Base-by-base conservation (phyloP, 1,140 invertebrate genomes). In the Zophobas atratus region DNA sequence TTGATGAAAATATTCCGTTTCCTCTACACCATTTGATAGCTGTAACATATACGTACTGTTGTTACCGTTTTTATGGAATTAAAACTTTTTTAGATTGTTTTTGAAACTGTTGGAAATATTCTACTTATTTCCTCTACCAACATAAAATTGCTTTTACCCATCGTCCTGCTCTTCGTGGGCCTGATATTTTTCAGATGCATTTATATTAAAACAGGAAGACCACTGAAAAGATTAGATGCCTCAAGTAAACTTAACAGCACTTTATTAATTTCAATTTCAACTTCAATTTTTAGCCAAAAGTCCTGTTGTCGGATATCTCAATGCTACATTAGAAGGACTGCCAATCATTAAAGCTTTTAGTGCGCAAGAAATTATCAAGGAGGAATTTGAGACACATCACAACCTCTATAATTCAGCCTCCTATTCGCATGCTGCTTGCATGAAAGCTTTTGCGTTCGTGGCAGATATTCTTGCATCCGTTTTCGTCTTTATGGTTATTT, bases 351-450 rank as follows among this genome's bases (percentile, higher is more conserved):
- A 96, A 75, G 95, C 96, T 0, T 96, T 94, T 81, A 88, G 90
- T 35, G 92, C 92, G 0, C 90, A 97, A 85, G 88, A 92, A 79
- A 91, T 93, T 75, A 90, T 98, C 2, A 92, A 93, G 80, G 86
- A 91, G 36, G 92, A 95, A 86, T 95, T 95, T 80, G 93, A 95
- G 81, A 91, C 90, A 78, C 91, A 92, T 84, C 92, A 96, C 90
- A 90, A 93, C 83, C 78, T 94, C 81, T 93, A 75, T 36, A 75
- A 39, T 39, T 56, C 72, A 2, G 39, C 72, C 5, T 56, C 32
- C 20, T 74, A 48, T 20, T 20, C 20, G 20, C 32, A 84, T 90
- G 79, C 91, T 91, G 79, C 88, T 91, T 60, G 89, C 34, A 90
- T 88, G n/a, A 86, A 89, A 76, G 72, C 53, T 57, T 75, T 75